Evolutionary conservation across 2,113 vertebrate genomes (phyloP).

Genomic region (Dicerorhinus sumatrensis): DNA sequence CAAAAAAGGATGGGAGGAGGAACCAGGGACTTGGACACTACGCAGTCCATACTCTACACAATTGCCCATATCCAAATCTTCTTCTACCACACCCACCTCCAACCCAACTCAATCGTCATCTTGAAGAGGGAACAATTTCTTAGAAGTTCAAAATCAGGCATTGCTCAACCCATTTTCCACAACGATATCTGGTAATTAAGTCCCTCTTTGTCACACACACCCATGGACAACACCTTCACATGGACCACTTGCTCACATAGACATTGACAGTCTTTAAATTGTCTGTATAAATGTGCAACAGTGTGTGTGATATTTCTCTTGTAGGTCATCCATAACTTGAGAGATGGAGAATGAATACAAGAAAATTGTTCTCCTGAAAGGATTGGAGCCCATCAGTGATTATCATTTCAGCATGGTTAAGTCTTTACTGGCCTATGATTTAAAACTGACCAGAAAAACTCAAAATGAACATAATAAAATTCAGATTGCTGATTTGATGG

Average conservation of each 20-base stretch:
- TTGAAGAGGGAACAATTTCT: not conserved
- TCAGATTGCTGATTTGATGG: constrained; percentile 26
- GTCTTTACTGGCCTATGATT: not conserved
- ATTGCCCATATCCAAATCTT: not conserved
- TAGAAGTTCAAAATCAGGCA: not conserved
- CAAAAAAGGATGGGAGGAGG: no score
- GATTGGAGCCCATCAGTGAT: not conserved
- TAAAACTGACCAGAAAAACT: not conserved
- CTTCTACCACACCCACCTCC: not conserved
- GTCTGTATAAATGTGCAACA: not conserved
- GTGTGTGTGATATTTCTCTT: not conserved
- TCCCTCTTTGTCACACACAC: not conserved
- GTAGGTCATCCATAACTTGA: not conserved
- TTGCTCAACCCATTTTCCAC: not conserved
- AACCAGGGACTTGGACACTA: not conserved
- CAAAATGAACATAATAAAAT: not conserved
- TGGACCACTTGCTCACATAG: not conserved
- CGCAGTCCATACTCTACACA: not conserved
- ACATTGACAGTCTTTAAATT: not conserved
- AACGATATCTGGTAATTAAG: not conserved
- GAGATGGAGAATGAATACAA: not conserved
- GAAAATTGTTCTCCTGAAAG: not conserved
- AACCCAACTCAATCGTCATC: not conserved
- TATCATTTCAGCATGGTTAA: not conserved
- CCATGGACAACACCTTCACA: not conserved